Conservation (phyloP, 2,888 invertebrate genomes). For the Aquatica leii region DNA sequence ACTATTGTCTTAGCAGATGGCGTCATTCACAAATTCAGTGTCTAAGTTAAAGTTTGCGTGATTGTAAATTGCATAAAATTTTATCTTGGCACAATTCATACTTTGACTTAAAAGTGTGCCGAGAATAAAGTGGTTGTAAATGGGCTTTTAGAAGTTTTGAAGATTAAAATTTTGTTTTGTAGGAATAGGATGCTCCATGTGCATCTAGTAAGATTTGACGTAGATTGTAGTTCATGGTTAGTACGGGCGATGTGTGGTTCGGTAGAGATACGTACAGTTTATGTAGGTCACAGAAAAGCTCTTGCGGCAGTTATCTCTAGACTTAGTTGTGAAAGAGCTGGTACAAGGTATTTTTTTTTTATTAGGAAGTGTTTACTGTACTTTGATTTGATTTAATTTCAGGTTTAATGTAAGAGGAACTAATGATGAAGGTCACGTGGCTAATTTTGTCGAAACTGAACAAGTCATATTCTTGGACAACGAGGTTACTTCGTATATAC, state of each 20-base stretch:
- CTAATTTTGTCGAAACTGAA: constrained; percentile 99
- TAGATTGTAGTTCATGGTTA: constrained; percentile 91
- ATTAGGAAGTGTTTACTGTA: no score
- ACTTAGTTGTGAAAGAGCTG: constrained; percentile 96
- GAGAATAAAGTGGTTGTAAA: no score
- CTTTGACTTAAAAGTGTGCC: no score
- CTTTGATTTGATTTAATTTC: no score
- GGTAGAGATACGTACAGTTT: constrained; percentile 97
- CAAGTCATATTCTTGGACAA: constrained; percentile 95
- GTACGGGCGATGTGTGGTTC: constrained; percentile 97
- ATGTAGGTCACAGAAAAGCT: constrained; percentile 94
- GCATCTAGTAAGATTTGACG: constrained; percentile 89
- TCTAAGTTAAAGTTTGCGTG: no score
- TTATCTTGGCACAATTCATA: no score
- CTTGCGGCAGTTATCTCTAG: constrained; percentile 95
- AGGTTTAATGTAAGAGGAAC: constrained; percentile 90
- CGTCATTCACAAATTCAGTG: no score
- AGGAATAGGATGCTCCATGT: constrained; percentile 96
- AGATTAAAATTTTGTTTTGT: no score
- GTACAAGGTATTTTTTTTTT: constrained; percentile 72
- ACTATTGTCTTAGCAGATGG: no score
- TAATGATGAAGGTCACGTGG: constrained; percentile 98
- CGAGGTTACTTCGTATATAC: constrained; percentile 87
- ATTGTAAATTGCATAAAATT: no score
- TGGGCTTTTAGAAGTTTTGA: no score